phyloP scores from a whole-genome alignment of 2,888 invertebrate species.

The Epistrophe eligans region DNA sequence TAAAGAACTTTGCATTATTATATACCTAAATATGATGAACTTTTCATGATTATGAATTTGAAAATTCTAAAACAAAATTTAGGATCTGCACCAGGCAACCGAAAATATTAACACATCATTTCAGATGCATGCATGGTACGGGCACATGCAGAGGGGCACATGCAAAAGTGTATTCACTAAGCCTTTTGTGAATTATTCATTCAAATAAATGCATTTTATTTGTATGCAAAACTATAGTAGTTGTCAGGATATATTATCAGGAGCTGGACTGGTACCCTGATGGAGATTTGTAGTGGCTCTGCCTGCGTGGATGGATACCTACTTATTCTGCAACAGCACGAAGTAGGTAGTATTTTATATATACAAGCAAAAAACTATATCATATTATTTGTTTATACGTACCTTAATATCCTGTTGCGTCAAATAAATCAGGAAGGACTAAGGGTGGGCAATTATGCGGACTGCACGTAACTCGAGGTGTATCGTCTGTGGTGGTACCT shows the following conservation, averaged over 20 bases:
- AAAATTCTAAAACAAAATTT: constrained; percentile 16
- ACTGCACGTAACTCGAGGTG: constrained; percentile 84
- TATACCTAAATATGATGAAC: too few species aligned
- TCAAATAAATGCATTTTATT: constrained; percentile 27
- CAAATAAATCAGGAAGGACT: constrained; percentile 83
- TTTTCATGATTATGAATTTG: constrained; percentile 16
- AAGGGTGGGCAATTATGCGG: constrained; percentile 84
- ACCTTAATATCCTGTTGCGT: constrained; percentile 83
- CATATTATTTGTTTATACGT: constrained; percentile 74
- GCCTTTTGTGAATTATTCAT: constrained; percentile 42
- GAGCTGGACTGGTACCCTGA: neutral
- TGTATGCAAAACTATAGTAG: constrained; percentile 24
- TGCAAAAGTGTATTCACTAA: constrained; percentile 12
- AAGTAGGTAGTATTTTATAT: neutral
- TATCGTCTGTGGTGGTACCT: constrained; percentile 84
- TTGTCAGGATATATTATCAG: neutral
- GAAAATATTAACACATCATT: constrained; percentile 62
- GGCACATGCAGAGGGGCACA: neutral
- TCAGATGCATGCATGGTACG: constrained; percentile 28
- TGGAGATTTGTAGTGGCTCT: neutral
- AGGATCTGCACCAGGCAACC: neutral
- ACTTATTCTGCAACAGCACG: constrained; percentile 6
- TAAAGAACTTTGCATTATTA: neutral
- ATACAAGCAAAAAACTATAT: constrained; percentile 18
- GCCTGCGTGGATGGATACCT: neutral